Evolutionary conservation across 2,888 invertebrate genomes (phyloP).

Genomic region (Machimus rusticus): DNA sequence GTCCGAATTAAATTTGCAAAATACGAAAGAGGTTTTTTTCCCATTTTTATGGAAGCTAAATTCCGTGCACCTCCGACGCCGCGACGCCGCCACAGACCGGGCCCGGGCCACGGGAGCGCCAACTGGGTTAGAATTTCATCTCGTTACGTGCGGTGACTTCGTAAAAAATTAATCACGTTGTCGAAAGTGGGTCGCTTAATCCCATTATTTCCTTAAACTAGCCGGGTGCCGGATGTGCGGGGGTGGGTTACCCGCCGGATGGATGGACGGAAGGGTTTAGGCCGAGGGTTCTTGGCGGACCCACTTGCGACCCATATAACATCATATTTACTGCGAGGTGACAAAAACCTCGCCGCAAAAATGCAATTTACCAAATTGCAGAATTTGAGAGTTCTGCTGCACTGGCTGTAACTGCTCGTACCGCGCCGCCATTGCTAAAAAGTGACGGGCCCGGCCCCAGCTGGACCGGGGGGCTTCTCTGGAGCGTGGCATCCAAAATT

Average conservation of each 20-base stretch:
- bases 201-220: constrained; percentile 1
- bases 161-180: constrained; percentile 1
- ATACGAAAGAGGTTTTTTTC: neutral
- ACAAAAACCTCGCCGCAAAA: neutral
- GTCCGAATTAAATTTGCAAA: neutral
- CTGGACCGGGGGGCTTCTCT: neutral
- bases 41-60: neutral
- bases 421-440: neutral
- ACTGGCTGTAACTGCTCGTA: neutral
- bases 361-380: neutral
- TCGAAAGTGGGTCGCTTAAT: constrained; percentile 2
- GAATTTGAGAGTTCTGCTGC: neutral
- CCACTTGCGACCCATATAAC: neutral
- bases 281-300: neutral
- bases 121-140: neutral
- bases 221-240: neutral
- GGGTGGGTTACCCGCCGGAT: neutral
- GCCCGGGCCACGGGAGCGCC: neutral
- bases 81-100: neutral
- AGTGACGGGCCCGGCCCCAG: neutral
- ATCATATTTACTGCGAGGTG: neutral
- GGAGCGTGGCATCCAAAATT: neutral
- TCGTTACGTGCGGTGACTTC: neutral
- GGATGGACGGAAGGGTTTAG: neutral
- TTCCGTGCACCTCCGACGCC: neutral